Conservation (phyloP, 1,140 invertebrate genomes). For the Danaus plexippus region DNA sequence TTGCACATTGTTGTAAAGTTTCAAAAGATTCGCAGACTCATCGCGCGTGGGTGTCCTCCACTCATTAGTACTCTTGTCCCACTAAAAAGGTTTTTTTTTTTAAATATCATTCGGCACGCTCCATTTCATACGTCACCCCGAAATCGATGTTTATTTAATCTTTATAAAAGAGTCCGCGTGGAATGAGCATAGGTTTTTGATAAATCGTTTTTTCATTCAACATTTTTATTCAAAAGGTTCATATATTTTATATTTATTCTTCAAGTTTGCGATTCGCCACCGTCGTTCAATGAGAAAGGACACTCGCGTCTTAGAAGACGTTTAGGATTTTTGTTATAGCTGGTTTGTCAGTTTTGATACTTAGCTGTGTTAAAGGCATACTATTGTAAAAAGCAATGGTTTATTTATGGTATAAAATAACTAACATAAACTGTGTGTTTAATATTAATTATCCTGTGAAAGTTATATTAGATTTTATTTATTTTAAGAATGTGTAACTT, state of each 20-base stretch:
- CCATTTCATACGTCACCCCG: constrained; percentile 60
- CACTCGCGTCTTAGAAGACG: constrained; percentile 47
- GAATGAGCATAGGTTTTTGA: constrained; percentile 57
- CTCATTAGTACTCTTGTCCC: constrained; percentile 63
- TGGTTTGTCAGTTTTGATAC: constrained; percentile 39
- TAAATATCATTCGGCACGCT: constrained; percentile 52
- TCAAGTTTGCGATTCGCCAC: constrained; percentile 65
- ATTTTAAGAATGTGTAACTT: no score
- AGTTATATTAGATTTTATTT: no score
- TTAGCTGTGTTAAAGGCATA: constrained; percentile 22
- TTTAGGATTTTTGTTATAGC: constrained; percentile 15
- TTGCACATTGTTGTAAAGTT: constrained; percentile 34
- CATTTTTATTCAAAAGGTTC: constrained; percentile 63
- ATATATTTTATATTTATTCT: constrained; percentile 69
- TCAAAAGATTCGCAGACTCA: constrained; percentile 53
- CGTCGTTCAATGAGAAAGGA: constrained; percentile 51
- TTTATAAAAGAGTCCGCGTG: constrained; percentile 56
- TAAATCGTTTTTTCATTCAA: constrained; percentile 68
- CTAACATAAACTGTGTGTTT: no score
- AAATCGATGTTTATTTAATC: constrained; percentile 69
- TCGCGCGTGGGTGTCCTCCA: constrained; percentile 58
- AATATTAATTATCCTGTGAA: no score
- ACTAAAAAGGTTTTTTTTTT: constrained; percentile 34
- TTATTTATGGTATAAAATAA: constrained; percentile 1
- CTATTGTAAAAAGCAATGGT: no score